Conservation (phyloP, 1,140 invertebrate species). For the Neodiprion virginianus region DNA sequence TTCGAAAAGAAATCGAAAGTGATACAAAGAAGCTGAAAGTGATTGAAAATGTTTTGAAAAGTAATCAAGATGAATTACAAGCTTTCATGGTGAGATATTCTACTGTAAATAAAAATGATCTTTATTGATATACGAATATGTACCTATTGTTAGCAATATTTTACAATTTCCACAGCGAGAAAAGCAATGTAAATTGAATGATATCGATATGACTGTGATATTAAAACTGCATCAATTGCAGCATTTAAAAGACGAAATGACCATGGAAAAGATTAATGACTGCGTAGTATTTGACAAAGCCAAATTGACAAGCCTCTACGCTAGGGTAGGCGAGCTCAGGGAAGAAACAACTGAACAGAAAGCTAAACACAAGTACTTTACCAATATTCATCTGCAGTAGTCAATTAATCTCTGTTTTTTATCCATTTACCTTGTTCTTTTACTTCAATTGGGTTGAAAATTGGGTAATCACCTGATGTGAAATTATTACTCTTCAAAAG, state of each 20-base stretch:
- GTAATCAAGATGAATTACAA: slow-evolving; percentile 47
- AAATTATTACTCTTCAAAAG: too few relatives aligned
- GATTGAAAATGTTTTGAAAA: slow-evolving; percentile 42
- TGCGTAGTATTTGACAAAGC: slow-evolving; percentile 70
- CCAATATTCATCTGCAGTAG: slow-evolving; percentile 6
- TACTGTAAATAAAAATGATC: slow-evolving; percentile 12
- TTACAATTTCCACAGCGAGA: slow-evolving; percentile 61
- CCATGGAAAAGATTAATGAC: slow-evolving; percentile 63
- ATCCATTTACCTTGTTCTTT: too few relatives aligned
- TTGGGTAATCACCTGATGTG: too few relatives aligned
- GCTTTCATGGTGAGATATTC: slow-evolving; percentile 48
- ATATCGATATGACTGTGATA: slow-evolving; percentile 69
- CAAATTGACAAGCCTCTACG: slow-evolving; percentile 64
- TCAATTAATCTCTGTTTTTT: too few relatives aligned
- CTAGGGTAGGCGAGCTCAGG: slow-evolving; percentile 70
- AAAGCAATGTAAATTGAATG: slow-evolving; percentile 74
- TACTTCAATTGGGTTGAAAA: too few relatives aligned
- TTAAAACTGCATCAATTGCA: slow-evolving; percentile 73
- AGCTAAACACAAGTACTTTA: slow-evolving; percentile 65
- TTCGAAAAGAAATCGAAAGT: slow-evolving; percentile 55
- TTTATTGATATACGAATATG: not conserved
- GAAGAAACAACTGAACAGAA: slow-evolving; percentile 68
- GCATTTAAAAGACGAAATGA: slow-evolving; percentile 61
- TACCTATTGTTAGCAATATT: slow-evolving; percentile 27
- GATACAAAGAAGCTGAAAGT: slow-evolving; percentile 44